Evolutionary conservation across 2,888 invertebrate species (phyloP).

Genomic region (Danaus chrysippus): DNA sequence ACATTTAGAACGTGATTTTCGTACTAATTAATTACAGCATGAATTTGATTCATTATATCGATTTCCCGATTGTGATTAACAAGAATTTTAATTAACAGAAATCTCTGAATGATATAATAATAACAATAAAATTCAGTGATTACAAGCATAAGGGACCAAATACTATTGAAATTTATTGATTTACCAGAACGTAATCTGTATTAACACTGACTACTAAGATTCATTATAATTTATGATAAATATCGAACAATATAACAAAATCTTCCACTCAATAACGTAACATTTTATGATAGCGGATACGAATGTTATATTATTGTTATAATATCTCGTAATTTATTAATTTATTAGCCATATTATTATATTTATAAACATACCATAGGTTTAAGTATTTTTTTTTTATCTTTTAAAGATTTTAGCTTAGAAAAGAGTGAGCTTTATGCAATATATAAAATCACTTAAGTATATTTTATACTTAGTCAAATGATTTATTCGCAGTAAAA

Average conservation of each 20-base stretch:
- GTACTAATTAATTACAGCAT: conserved; percentile 30
- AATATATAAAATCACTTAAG: conserved; percentile 33
- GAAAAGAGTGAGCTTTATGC: conserved; percentile 75
- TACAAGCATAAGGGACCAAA: conserved; percentile 79
- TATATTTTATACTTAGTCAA: conserved; percentile 53
- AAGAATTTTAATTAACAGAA: conserved; percentile 55
- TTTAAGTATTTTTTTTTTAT: conserved; percentile 73
- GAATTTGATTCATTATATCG: conserved; percentile 32
- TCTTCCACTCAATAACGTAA: conserved; percentile 49
- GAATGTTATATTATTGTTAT: conserved; percentile 53
- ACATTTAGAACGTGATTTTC: conserved; percentile 40
- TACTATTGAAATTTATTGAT: conserved; percentile 58
- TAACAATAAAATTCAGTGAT: conserved; percentile 58
- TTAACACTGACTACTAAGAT: conserved; percentile 61
- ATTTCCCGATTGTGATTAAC: conserved; percentile 63
- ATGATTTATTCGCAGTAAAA: conserved; percentile 37
- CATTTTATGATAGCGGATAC: conserved; percentile 33
- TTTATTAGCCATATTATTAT: conserved; percentile 75
- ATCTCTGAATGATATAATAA: conserved; percentile 53
- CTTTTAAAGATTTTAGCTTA: conserved; percentile 75
- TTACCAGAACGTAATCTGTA: conserved; percentile 49
- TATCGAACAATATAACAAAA: conserved; percentile 6
- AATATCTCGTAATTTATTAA: conserved; percentile 64
- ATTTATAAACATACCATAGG: conserved; percentile 79
- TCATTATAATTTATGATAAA: conserved; percentile 58